Evolutionary conservation across 2,888 invertebrate species (phyloP), one percentile per base, ranked within the genome.

Genomic region (Thelaira solivaga): DNA sequence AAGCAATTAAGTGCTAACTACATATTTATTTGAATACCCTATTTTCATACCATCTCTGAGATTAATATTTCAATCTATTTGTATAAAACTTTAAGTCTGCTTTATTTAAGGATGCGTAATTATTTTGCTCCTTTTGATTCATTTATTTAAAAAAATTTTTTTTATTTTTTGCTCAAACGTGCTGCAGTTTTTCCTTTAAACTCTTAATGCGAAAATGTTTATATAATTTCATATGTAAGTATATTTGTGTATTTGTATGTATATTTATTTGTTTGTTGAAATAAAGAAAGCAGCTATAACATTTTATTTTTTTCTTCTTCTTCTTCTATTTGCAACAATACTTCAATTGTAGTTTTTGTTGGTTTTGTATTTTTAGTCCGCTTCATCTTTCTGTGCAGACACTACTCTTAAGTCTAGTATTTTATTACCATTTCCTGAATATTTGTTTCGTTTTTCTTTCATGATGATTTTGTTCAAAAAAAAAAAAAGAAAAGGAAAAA

Each of bases 401-500:
- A 73, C 72, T 69, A 16, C 51, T 45, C 59, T n/a, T 39, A 59
- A 74, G 68, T 69, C 64, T 77, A 26, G 51, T 69, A 73, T 78
- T 69, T 69, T 78, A 64, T 74, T 78, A 59, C 53, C 69, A 78
- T 74, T 73, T 73, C 77, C 77, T 68, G 68, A 31, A 59, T 57
- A 69, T 47, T 41, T 62, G 41, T 43, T 11, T 34, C 5, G 57
- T 36, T 43, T 47, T 20, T 26, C 39, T 1, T 64, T 31, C 11
- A 24, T 22, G n/a, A 3, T 34, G 8, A 26, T 11, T 31, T n/a
- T 10, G 10, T 16, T 55, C 45, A n/a, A 55, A 18, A 39, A 16
- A 24, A 39, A 6, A 13, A 13, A 4, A 0, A 34, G 1, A 34
- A 34, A 8, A 31, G 8, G 8, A 51, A 76, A 62, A 67, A 41